Evolutionary conservation across 2,797 vertebrate species (phyloP).

Genomic region (Acanthurus leucopareius): DNA sequence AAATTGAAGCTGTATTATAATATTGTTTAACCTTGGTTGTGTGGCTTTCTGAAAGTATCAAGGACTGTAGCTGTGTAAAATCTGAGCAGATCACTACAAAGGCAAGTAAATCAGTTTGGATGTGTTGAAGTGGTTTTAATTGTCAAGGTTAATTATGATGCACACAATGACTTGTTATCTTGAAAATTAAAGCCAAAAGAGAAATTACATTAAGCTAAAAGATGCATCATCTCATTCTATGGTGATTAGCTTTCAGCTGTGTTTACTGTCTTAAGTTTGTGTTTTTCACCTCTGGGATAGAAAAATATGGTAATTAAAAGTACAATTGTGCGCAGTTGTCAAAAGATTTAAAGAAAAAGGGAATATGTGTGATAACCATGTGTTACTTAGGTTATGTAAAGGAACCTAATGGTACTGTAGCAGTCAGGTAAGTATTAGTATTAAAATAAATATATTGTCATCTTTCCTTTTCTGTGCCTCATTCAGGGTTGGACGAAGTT

Average conservation of each 20-base stretch:
- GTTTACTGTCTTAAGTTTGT: background rate
- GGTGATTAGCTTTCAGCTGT: background rate
- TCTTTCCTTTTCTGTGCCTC: constrained; percentile 26
- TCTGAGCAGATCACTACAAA: background rate
- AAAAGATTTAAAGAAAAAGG: background rate
- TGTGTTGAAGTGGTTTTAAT: background rate
- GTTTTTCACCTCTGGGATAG: background rate
- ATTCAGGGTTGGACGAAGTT: constrained; percentile 97
- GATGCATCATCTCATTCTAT: background rate
- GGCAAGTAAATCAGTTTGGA: background rate
- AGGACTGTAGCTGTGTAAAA: background rate
- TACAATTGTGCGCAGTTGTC: background rate
- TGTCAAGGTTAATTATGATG: background rate
- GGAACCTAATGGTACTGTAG: background rate
- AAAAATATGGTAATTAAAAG: background rate
- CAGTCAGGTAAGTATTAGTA: background rate
- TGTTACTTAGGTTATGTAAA: background rate
- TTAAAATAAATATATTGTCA: background rate
- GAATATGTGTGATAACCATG: background rate
- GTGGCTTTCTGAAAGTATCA: background rate
- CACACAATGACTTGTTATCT: background rate
- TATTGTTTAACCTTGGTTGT: background rate
- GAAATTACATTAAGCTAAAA: background rate
- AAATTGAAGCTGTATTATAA: background rate
- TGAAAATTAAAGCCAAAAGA: background rate